Conservation (phyloP, 35 echinoderm and acorn worm genomes). For the Apostichopus californicus region DNA sequence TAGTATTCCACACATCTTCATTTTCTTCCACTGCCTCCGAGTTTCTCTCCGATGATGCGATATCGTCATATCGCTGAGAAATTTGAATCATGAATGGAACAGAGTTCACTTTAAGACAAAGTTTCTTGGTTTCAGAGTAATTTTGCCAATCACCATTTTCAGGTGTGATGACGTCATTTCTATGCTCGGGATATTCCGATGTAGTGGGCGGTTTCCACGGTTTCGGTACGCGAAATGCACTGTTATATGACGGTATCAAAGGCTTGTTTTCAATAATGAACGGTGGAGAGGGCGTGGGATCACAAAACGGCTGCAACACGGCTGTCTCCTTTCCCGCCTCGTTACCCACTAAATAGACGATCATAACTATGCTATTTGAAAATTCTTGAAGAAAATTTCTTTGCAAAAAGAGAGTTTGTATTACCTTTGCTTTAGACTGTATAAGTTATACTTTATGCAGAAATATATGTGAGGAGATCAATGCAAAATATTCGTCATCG, state of each 20-base stretch:
- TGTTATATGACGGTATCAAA: background rate
- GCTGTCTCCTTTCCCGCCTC: conserved; percentile 11
- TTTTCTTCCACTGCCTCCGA: too few relatives aligned
- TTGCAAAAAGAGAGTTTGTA: too few relatives aligned
- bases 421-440: too few relatives aligned
- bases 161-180: background rate
- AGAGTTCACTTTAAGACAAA: background rate
- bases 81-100: background rate
- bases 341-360: conserved; percentile 1
- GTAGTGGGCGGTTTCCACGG: background rate
- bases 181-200: background rate
- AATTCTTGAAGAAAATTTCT: too few relatives aligned
- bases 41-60: background rate
- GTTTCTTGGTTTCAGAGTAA: background rate
- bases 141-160: background rate
- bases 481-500: too few relatives aligned
- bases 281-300: background rate
- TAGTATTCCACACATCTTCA: too few relatives aligned
- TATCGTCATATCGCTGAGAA: background rate
- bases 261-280: background rate
- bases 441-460: too few relatives aligned
- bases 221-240: conserved; percentile 7
- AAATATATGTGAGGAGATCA: too few relatives aligned
- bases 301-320: background rate
- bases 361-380: background rate